Conservation (phyloP, 2,888 invertebrate species). For the Aphodius sticticus region DNA sequence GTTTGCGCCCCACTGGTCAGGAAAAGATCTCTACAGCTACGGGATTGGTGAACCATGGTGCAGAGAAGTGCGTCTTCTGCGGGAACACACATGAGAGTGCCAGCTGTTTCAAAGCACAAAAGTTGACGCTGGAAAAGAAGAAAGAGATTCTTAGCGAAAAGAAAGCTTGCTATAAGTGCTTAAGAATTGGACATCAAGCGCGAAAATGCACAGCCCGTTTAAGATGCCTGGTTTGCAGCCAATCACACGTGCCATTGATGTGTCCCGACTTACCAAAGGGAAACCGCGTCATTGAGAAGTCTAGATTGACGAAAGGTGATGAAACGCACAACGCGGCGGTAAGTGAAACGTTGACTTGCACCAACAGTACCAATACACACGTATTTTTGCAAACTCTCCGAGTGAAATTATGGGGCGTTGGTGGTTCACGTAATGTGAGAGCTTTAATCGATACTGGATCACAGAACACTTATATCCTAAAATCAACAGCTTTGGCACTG, state of each 20-base stretch:
- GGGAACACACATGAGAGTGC: conserved; percentile 15
- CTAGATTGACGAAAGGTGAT: conserved; percentile 9
- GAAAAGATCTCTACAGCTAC: not conserved
- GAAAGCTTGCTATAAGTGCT: not conserved
- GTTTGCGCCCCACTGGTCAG: not conserved
- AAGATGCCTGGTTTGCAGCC: not conserved
- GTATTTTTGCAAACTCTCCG: conserved; percentile 20
- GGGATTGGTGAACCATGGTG: conserved; percentile 13
- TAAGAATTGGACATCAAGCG: not conserved
- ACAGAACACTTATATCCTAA: conserved; percentile 19
- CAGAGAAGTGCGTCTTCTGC: conserved; percentile 6
- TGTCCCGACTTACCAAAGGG: conserved; percentile 7
- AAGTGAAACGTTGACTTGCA: conserved; percentile 20
- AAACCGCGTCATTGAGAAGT: conserved; percentile 9
- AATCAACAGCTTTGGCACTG: conserved; percentile 5
- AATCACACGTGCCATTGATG: conserved; percentile 13
- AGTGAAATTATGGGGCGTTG: conserved; percentile 13
- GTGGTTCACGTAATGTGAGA: conserved; percentile 9
- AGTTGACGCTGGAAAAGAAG: not conserved
- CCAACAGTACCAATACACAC: conserved; percentile 18
- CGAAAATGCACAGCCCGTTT: conserved; percentile 9
- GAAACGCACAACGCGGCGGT: conserved; percentile 8
- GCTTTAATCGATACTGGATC: conserved; percentile 7
- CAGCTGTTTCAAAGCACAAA: not conserved
- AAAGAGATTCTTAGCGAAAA: conserved; percentile 15